A percentile compares a stretch with the other conserved stretches of the same genome.
These are phyloP conservation scores for Hemicentrotus pulcherrimus DNA, from an alignment of 35 echinoderm and acorn worm species.

Conservation along the genomic window DNA sequence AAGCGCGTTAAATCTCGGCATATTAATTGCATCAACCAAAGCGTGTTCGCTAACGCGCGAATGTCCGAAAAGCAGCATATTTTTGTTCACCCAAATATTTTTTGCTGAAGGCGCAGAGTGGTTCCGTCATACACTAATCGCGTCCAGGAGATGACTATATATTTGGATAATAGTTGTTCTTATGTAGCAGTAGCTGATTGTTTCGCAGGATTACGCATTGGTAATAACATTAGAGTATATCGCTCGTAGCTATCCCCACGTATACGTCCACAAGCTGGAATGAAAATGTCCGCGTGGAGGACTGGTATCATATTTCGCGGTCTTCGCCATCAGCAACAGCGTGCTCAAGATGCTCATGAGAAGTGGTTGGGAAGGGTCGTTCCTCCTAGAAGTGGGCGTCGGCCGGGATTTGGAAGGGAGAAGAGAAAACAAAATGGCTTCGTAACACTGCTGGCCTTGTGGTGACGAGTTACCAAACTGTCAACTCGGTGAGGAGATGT, in stretches of 20 bases:
- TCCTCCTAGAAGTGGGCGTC: slow-evolving; percentile 8
- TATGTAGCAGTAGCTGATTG: neutral
- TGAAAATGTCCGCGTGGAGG: neutral
- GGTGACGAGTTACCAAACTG: slow-evolving; percentile 16
- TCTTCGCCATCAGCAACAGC: neutral
- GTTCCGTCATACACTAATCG: neutral
- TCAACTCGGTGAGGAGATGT: neutral
- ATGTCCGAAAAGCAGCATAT: slow-evolving; percentile 30
- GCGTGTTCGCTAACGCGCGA: neutral
- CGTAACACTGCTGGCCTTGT: neutral
- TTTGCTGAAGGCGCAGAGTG: neutral
- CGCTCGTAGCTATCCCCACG: neutral
- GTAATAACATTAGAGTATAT: slow-evolving; percentile 7
- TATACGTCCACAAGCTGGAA: neutral
- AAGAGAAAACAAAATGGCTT: neutral
- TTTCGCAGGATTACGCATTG: slow-evolving; percentile 2
- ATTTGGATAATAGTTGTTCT: slow-evolving; percentile 5
- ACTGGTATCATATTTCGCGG: neutral
- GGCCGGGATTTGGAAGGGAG: neutral
- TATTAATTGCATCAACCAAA: slow-evolving; percentile 40
- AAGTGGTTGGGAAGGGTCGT: slow-evolving; percentile 15
- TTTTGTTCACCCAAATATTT: slow-evolving; percentile 1
- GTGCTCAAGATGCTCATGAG: neutral
- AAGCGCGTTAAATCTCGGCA: slow-evolving; percentile 42
- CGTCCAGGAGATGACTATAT: neutral